Evolutionary conservation across 2,888 invertebrate species (phyloP).

Genomic region (Lasioglossum zephyrum): DNA sequence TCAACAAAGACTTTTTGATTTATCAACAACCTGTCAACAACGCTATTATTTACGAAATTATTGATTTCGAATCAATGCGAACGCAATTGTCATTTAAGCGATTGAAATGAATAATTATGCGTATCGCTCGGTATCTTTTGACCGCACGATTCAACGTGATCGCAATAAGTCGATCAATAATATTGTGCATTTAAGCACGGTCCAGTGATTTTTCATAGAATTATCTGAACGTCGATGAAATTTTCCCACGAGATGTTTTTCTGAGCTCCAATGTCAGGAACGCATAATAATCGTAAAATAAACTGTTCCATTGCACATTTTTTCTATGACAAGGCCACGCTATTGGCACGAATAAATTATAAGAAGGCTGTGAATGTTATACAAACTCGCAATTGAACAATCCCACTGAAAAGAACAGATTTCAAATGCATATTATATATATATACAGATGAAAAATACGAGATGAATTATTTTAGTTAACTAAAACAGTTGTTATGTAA

Average conservation of each 20-base stretch:
- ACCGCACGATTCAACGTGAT: conserved; percentile 2
- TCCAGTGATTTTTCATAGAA: conserved; percentile 15
- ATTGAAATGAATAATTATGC: background rate
- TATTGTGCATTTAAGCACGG: background rate
- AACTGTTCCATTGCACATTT: conserved; percentile 27
- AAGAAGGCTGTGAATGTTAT: background rate
- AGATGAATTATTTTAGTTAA: background rate
- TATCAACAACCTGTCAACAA: conserved; percentile 25
- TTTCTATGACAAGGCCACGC: conserved; percentile 4
- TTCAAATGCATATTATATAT: background rate
- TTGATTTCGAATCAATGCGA: background rate
- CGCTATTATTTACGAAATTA: conserved; percentile 26
- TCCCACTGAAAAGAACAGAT: background rate
- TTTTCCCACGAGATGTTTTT: conserved; percentile 38
- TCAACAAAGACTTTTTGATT: background rate
- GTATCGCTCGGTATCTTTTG: background rate
- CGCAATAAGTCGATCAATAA: background rate
- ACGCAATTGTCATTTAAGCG: conserved; percentile 1
- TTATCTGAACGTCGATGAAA: background rate
- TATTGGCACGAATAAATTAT: background rate
- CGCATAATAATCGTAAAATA: background rate
- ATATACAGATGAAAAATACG: background rate
- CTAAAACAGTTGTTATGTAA: background rate
- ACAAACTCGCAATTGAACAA: background rate
- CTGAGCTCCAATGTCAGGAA: conserved; percentile 25